These are phyloP conservation scores for Leucopternis melanops DNA, from an alignment of 2,113 vertebrate genomes.

Conservation along the genomic window DNA sequence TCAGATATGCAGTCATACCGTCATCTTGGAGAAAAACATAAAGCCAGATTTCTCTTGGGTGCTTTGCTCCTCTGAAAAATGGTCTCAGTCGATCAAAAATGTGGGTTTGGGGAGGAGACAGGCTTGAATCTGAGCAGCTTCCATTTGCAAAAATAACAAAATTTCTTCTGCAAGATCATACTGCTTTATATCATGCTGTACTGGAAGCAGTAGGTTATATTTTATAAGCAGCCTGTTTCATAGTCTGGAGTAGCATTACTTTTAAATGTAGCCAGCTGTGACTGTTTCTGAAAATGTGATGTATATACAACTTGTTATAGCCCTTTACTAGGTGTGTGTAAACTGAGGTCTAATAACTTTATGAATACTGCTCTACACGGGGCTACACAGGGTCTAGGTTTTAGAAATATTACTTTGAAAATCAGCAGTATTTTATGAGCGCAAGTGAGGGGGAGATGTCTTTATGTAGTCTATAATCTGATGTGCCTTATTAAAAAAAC, in stretches of 20 bases:
- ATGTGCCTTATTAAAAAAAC: slow-evolving; percentile 66
- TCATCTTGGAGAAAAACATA: not conserved
- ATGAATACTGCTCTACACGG: not conserved
- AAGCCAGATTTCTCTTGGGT: not conserved
- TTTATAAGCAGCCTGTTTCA: slow-evolving; percentile 34
- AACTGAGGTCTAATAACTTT: slow-evolving; percentile 37
- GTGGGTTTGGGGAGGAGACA: not conserved
- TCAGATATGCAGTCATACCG: not conserved
- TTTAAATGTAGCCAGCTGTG: slow-evolving; percentile 13
- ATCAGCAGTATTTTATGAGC: slow-evolving; percentile 1
- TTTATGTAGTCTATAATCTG: slow-evolving; percentile 51
- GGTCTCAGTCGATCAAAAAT: not conserved
- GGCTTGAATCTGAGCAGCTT: not conserved
- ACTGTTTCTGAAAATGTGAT: slow-evolving; percentile 31
- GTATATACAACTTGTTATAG: slow-evolving; percentile 33
- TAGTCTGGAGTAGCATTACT: not conserved
- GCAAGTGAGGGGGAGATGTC: slow-evolving; percentile 1
- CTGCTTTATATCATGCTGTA: not conserved
- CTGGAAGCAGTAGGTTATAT: not conserved
- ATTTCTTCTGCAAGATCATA: not conserved
- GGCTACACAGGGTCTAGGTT: slow-evolving; percentile 46
- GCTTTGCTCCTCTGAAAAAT: slow-evolving; percentile 10
- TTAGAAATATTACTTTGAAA: slow-evolving; percentile 48
- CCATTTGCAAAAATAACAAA: not conserved
- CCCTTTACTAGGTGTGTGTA: slow-evolving; percentile 23